Evolutionary conservation across 2,888 invertebrate species (phyloP).

Genomic region (Leucophenga maculata): DNA sequence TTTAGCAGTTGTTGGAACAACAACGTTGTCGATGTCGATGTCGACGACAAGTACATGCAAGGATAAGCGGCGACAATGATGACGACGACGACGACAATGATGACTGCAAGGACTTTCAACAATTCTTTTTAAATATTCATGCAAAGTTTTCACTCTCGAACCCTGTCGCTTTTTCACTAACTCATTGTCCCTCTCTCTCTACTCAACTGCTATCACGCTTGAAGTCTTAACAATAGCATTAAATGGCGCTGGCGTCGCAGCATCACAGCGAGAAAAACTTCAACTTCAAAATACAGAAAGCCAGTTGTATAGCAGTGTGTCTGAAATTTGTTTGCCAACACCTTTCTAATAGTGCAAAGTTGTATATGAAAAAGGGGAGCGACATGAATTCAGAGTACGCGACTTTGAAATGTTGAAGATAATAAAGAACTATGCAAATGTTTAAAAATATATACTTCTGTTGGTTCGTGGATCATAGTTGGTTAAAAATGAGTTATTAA

Average conservation of each 20-base stretch:
- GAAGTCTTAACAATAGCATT: conserved; percentile 1
- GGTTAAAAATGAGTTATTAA: too few species aligned
- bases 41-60: background rate
- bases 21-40: background rate
- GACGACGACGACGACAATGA: background rate
- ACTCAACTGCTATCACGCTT: too few species aligned
- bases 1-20: too few species aligned
- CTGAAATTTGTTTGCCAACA: conserved; percentile 15
- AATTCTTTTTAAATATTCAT: conserved; percentile 20
- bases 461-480: too few species aligned
- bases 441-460: too few species aligned
- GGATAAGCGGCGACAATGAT: background rate
- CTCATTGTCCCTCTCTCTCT: too few species aligned
- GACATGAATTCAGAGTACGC: too few species aligned
- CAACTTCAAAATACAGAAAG: background rate
- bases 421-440: too few species aligned
- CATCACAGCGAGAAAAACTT: background rate
- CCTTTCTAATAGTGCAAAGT: conserved; percentile 8
- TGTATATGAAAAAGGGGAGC: background rate
- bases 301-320: background rate
- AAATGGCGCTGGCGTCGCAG: background rate
- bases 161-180: too few species aligned
- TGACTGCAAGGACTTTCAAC: background rate
- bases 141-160: background rate
- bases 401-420: too few species aligned